Percentiles rank a stretch among this genome's conserved stretches.
phyloP scores from a whole-genome alignment of 2,888 invertebrate genomes.

The Hydrotaea cyrtoneurina region DNA sequence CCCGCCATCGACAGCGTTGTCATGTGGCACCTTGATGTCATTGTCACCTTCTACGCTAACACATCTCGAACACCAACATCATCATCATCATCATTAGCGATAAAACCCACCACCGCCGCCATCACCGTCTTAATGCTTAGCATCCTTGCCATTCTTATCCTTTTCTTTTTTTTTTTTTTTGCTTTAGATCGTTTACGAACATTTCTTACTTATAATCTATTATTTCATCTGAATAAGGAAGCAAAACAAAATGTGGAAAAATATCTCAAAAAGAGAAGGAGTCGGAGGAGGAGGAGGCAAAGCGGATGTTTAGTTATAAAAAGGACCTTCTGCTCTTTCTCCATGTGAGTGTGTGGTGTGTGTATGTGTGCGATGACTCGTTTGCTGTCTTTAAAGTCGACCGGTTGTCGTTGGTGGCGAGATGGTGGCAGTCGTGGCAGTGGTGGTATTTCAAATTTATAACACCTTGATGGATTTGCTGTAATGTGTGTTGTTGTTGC shows the following conservation, averaged over 20 bases:
- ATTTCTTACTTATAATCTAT: neutral
- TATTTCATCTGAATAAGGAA: neutral
- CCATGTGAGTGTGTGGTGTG: neutral
- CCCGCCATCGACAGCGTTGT: no score
- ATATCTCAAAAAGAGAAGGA: neutral
- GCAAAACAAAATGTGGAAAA: neutral
- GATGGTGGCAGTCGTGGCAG: no score
- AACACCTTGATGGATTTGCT: slow-evolving; percentile 40
- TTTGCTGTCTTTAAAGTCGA: neutral
- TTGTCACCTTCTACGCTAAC: slow-evolving; percentile 48
- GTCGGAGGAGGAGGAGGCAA: slow-evolving; percentile 5
- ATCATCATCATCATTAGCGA: neutral
- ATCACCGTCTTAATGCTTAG: slow-evolving; percentile 7
- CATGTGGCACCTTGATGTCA: neutral
- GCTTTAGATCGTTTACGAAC: neutral
- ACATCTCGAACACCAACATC: slow-evolving; percentile 17
- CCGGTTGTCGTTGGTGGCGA: neutral
- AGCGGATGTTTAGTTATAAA: slow-evolving; percentile 56
- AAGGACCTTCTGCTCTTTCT: slow-evolving; percentile 45
- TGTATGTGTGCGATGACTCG: slow-evolving; percentile 36
- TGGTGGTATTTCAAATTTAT: slow-evolving; percentile 35
- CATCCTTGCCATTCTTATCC: neutral
- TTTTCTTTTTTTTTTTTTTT: no score
- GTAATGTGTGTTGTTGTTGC: slow-evolving; percentile 14
- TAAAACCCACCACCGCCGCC: slow-evolving; percentile 2